Evolutionary conservation across 2,113 vertebrate genomes (phyloP).

Genomic region (Callochromis pleurospilus): DNA sequence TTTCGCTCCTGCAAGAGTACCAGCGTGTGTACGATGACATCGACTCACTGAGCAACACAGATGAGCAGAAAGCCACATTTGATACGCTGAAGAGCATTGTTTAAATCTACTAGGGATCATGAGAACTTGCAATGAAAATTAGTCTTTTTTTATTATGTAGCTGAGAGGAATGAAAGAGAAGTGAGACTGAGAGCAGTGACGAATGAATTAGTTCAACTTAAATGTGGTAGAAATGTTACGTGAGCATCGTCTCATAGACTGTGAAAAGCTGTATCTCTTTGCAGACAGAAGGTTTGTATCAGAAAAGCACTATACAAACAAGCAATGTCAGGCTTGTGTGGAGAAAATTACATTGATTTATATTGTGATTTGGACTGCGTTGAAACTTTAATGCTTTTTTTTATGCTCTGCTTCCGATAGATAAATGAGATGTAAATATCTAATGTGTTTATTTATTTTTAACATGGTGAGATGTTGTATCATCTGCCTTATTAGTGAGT

Average conservation of each 20-base stretch:
- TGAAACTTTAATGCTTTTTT: not conserved
- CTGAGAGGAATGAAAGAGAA: not conserved
- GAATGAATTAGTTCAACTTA: not conserved
- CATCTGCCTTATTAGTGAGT: not conserved
- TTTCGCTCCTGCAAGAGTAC: slow-evolving; percentile 77
- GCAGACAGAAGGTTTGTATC: not conserved
- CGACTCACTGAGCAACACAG: slow-evolving; percentile 11
- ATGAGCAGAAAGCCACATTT: slow-evolving; percentile 61
- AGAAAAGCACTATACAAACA: not conserved
- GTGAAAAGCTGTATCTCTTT: not conserved
- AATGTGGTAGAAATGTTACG: not conserved
- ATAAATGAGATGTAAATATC: slow-evolving; percentile 38
- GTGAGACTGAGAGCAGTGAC: not conserved
- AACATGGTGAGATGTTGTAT: not conserved
- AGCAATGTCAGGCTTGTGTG: not conserved
- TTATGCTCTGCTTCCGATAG: not conserved
- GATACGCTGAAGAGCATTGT: slow-evolving; percentile 74
- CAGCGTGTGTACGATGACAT: slow-evolving; percentile 56
- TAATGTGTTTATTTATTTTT: slow-evolving; percentile 14
- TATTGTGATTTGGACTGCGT: not conserved
- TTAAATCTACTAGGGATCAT: slow-evolving; percentile 17
- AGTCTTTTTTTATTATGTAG: not conserved
- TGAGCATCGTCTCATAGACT: not conserved
- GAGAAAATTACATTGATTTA: not conserved
- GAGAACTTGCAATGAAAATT: not conserved